phyloP scores from a whole-genome alignment of 1,140 invertebrate species.

The Amyelois transitella region DNA sequence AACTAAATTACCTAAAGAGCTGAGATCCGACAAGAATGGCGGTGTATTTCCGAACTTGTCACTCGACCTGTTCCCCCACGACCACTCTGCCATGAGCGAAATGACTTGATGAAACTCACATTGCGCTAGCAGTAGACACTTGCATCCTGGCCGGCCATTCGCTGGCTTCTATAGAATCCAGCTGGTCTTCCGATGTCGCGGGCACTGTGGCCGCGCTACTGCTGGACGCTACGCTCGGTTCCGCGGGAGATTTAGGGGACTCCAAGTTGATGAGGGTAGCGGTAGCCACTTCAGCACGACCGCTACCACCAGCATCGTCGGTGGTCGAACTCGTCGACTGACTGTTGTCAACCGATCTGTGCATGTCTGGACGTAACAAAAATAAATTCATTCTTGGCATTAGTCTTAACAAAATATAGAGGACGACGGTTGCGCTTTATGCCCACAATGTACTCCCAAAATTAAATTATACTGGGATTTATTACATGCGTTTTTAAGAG shows the following conservation, averaged over 20 bases:
- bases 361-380: conserved; percentile 27
- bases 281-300: conserved; percentile 45
- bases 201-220: conserved; percentile 4
- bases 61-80: too few relatives aligned
- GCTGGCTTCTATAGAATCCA: conserved; percentile 61
- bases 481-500: too few relatives aligned
- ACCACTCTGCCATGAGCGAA: too few relatives aligned
- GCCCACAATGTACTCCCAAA: too few relatives aligned
- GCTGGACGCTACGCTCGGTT: conserved; percentile 1
- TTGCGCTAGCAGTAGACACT: conserved; percentile 39
- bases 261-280: conserved; percentile 58
- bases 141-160: conserved; percentile 53
- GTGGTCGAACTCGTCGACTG: conserved; percentile 55
- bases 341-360: conserved; percentile 56
- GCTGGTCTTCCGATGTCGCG: conserved; percentile 40
- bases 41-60: too few relatives aligned
- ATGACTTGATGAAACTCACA: too few relatives aligned
- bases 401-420: too few relatives aligned
- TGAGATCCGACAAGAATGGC: too few relatives aligned
- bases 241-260: conserved; percentile 41
- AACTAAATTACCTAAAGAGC: too few relatives aligned
- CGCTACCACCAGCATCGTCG: conserved; percentile 32
- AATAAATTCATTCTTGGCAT: too few relatives aligned
- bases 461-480: too few relatives aligned
- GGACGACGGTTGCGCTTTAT: too few relatives aligned